phyloP scores from a whole-genome alignment of 2,113 vertebrate genomes.

The Gymnobelideus leadbeateri region DNA sequence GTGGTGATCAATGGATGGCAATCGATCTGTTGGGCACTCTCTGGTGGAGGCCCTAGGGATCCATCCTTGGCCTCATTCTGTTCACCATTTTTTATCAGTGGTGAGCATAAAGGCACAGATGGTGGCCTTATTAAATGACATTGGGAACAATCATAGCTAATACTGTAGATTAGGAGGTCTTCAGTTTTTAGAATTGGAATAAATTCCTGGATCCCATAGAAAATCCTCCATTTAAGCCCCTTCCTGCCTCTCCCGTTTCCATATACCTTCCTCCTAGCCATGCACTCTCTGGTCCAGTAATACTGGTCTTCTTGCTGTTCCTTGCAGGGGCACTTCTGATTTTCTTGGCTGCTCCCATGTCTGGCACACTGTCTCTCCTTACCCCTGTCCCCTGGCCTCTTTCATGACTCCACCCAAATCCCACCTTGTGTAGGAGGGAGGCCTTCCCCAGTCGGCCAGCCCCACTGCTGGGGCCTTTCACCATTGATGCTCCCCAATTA shows the following conservation, averaged over 20 bases:
- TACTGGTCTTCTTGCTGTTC: neutral
- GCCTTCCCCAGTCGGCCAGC: too few species aligned
- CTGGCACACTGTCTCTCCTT: neutral
- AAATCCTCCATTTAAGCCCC: neutral
- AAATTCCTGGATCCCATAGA: neutral
- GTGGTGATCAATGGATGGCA: neutral
- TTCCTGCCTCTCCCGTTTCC: neutral
- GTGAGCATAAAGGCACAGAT: neutral
- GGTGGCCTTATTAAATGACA: neutral
- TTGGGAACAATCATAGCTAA: neutral
- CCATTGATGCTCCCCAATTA: too few species aligned
- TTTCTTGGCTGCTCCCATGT: neutral
- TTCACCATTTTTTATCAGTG: neutral
- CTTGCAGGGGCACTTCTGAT: neutral
- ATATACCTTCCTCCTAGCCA: neutral
- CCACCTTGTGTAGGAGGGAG: too few species aligned
- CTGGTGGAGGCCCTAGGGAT: neutral
- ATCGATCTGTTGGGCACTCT: neutral
- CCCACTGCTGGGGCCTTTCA: too few species aligned
- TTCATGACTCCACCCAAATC: neutral
- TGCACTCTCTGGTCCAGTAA: neutral
- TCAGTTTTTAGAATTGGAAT: neutral
- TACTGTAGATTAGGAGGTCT: neutral
- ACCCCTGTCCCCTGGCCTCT: neutral
- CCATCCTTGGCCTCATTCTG: neutral